Conservation (phyloP, 2,113 vertebrate genomes). For the Callipepla squamata region DNA sequence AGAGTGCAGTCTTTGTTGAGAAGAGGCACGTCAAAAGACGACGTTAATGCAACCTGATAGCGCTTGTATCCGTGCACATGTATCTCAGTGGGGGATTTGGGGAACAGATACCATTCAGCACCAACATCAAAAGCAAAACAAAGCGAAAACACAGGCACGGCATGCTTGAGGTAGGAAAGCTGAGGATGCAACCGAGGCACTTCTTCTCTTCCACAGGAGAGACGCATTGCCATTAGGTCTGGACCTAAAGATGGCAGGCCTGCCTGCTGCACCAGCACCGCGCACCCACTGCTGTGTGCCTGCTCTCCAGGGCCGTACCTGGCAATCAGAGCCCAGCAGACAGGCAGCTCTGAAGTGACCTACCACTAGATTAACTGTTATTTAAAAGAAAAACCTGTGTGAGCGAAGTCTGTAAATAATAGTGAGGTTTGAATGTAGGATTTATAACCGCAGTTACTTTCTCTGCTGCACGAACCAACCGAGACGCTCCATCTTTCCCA, state of each 20-base stretch:
- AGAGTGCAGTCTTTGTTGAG: conserved; percentile 31
- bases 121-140: neutral
- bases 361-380: neutral
- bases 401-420: neutral
- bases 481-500: neutral
- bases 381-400: neutral
- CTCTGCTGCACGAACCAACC: neutral
- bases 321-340: neutral
- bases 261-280: neutral
- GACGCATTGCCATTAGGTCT: too few species aligned
- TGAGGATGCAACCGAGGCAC: neutral
- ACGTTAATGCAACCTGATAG: neutral
- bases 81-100: neutral
- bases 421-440: neutral
- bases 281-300: too few species aligned
- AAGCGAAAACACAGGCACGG: neutral
- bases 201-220: neutral
- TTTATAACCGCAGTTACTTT: neutral
- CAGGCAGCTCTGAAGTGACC: neutral
- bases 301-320: neutral
- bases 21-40: conserved; percentile 2
- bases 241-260: neutral
- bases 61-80: neutral
- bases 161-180: neutral
- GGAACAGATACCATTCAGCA: neutral